Base-by-base conservation (phyloP, 2,888 invertebrate genomes). In the Blastobasis lacticolella region DNA sequence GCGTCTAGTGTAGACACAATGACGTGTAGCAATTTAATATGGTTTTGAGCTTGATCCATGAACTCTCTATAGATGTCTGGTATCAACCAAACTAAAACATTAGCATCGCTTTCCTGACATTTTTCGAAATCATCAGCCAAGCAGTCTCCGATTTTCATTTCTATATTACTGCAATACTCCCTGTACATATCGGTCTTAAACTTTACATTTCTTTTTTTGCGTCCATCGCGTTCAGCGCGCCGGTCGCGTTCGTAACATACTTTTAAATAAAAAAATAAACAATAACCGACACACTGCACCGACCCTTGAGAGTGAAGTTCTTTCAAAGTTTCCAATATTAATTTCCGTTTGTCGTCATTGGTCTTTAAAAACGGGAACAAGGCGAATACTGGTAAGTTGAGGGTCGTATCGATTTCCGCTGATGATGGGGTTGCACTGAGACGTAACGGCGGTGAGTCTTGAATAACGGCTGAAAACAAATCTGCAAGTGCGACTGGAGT, bases 51-150 rank as follows among this genome's bases (percentile, higher is more conserved):
- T 69, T 94, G 93, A 63, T 93, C 93, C 71, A 95, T 94, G 79
- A 97, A 98, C 81, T 95, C 96, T 71, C 94, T 92, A 81, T 96
- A 98, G 56, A 98, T 91, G 76, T 97, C 97, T 49, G 98, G 97
- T 75, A 98, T 91, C 64, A 99, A 89, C 92, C 95, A 98, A 71
- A 96, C 94, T 79, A 98, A 92, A 76, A 98, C 90, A 70, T 94
- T 91, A 49, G 95, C 92, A 85, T 97, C 97, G 75, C 94, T 94
- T 75, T 96, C 94, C 78, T 97, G 97, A 75, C 97, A 95, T 57
- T 93, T 90, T 90, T 93, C 93, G 63, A 98, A 90, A 86, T 98
- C 98, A 57, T 93, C 91, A 49, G 94, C 91, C 67, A 97, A 89
- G 81, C 92, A 92, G 53, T 90, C 90, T 48, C 92, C 92, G 58